Conservation (phyloP, 2,888 invertebrate genomes). For the Xanthorhoe spadicearia region DNA sequence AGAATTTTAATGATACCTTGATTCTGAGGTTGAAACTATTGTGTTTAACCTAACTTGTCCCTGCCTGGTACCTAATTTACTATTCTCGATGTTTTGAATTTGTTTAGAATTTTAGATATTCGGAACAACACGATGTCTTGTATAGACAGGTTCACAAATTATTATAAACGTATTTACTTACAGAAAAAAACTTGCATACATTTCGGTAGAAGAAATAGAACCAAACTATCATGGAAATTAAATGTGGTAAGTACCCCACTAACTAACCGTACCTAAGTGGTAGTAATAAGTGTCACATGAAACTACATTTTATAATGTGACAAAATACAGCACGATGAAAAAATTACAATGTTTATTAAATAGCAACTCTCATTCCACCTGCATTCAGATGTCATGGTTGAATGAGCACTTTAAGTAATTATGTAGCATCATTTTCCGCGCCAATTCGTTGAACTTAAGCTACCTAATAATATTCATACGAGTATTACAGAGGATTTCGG, state of each 20-base stretch:
- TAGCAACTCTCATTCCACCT: neutral
- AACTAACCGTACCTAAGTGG: too few species aligned
- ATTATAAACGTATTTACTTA: too few species aligned
- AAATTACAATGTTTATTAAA: neutral
- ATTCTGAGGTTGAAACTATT: slow-evolving; percentile 23
- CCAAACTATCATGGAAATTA: too few species aligned
- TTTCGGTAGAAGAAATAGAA: too few species aligned
- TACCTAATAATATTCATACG: neutral
- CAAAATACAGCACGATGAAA: too few species aligned
- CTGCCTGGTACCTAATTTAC: slow-evolving; percentile 34
- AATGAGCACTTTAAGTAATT: slow-evolving; percentile 1
- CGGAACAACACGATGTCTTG: too few species aligned
- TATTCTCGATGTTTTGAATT: neutral
- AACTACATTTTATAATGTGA: too few species aligned
- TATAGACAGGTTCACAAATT: too few species aligned
- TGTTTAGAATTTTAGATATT: too few species aligned
- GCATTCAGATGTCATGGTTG: slow-evolving; percentile 13
- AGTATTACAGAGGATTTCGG: neutral
- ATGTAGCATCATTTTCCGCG: slow-evolving; percentile 1
- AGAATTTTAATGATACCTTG: slow-evolving; percentile 63
- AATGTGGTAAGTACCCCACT: too few species aligned
- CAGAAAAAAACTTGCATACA: too few species aligned
- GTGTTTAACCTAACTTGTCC: slow-evolving; percentile 14
- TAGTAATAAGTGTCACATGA: too few species aligned
- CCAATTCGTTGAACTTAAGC: neutral